These are phyloP conservation scores for Falcunculus frontatus DNA, from an alignment of 2,113 vertebrate genomes.

Conservation along the genomic window DNA sequence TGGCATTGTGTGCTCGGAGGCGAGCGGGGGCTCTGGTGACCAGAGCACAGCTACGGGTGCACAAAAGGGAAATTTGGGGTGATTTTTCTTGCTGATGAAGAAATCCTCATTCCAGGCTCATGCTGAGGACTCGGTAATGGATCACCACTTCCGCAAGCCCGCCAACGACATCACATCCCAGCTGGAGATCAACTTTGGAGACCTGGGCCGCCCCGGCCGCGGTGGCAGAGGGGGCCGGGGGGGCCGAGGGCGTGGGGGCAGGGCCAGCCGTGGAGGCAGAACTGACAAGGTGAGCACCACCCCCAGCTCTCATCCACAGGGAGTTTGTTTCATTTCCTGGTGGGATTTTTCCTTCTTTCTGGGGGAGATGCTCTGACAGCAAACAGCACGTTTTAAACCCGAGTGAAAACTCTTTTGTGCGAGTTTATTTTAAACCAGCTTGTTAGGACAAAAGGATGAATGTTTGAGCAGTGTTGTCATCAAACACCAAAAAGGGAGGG, in stretches of 20 bases:
- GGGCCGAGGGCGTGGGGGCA: slow-evolving; percentile 88
- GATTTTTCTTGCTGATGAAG: accelerated
- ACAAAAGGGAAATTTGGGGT: too few species aligned
- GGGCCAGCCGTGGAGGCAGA: slow-evolving; percentile 87
- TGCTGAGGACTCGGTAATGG: slow-evolving; percentile 84
- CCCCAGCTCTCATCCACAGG: accelerated
- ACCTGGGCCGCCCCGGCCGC: slow-evolving; percentile 93
- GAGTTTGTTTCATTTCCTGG: accelerated
- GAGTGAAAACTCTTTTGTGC: accelerated
- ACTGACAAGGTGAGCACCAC: slow-evolving; percentile 86
- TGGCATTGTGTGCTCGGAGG: background rate
- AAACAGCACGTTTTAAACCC: accelerated
- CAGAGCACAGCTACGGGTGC: accelerated
- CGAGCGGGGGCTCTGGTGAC: background rate
- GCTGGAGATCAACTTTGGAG: slow-evolving; percentile 98
- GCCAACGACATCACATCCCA: slow-evolving; percentile 99
- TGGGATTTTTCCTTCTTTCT: background rate
- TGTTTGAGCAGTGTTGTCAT: background rate
- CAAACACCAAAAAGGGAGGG: background rate
- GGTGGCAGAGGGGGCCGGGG: slow-evolving; percentile 91
- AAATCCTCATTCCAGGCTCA: slow-evolving; percentile 56
- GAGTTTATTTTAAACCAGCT: accelerated
- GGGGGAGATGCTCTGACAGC: background rate
- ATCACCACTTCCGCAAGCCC: slow-evolving; percentile 98
- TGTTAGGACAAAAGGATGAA: background rate